Conservation (phyloP, 2,113 vertebrate genomes). For the Lepus europaeus region DNA sequence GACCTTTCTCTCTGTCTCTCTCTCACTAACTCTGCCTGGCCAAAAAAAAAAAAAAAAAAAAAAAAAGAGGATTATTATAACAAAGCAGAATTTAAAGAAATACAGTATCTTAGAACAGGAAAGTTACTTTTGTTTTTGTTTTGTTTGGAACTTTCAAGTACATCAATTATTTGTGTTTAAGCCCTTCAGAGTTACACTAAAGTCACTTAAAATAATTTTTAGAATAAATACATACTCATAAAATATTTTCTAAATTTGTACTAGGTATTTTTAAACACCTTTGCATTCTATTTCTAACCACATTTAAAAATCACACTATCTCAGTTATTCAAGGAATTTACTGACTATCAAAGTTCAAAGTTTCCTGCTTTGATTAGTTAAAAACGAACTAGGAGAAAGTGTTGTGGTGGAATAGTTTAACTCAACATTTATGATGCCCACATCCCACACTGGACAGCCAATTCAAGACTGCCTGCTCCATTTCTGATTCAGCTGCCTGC, state of each 20-base stretch:
- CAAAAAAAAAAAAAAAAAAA: no score
- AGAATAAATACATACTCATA: background rate
- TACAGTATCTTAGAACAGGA: background rate
- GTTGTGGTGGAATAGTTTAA: no score
- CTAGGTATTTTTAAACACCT: background rate
- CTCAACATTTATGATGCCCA: no score
- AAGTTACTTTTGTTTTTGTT: background rate
- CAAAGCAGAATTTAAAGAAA: background rate
- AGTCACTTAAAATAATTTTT: slow-evolving; percentile 31
- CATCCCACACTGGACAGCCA: no score
- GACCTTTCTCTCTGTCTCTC: no score
- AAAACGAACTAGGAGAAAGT: background rate
- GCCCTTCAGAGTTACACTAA: background rate
- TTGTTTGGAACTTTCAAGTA: background rate
- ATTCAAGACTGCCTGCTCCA: no score
- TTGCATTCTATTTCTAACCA: background rate
- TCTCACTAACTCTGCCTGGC: no score
- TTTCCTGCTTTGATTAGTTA: background rate
- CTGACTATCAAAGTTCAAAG: background rate
- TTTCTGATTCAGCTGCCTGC: no score
- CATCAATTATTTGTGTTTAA: background rate
- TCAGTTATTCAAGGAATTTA: background rate
- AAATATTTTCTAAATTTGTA: slow-evolving; percentile 11
- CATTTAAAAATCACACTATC: slow-evolving; percentile 8
- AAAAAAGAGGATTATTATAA: no score